phyloP scores from a whole-genome alignment of 2,113 vertebrate genomes.

The Okapia johnstoni region DNA sequence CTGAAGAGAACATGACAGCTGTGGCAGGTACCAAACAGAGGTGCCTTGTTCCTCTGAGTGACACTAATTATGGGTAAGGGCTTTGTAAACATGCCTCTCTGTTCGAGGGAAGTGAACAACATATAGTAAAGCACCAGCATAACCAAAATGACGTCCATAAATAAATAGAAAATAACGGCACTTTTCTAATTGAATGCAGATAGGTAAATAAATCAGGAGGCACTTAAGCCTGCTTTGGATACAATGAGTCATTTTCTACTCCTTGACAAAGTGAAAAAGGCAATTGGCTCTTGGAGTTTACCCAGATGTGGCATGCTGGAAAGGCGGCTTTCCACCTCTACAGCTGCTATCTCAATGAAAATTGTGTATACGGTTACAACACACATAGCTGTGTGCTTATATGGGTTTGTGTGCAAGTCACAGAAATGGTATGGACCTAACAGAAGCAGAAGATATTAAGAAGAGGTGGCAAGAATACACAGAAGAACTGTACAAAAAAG shows the following conservation, averaged over 20 bases:
- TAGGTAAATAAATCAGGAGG: constrained; percentile 74
- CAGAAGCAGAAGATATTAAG: too few species aligned
- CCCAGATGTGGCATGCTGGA: constrained; percentile 12
- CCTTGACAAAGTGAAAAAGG: constrained; percentile 22
- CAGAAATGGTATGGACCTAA: too few species aligned
- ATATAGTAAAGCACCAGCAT: constrained; percentile 50
- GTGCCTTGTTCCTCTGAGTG: constrained; percentile 77
- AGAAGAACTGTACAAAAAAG: too few species aligned
- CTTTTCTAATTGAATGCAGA: constrained; percentile 73
- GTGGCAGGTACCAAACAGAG: constrained; percentile 76
- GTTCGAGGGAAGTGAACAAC: constrained; percentile 68
- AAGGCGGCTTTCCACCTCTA: not conserved
- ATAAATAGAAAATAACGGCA: constrained; percentile 76
- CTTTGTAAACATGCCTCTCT: constrained; percentile 77
- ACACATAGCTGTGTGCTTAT: not conserved
- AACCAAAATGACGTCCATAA: constrained; percentile 72
- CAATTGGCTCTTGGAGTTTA: constrained; percentile 27
- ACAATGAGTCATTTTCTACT: constrained; percentile 65
- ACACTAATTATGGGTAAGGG: constrained; percentile 80
- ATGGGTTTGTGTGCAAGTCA: not conserved
- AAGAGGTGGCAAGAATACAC: too few species aligned
- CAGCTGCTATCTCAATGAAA: not conserved
- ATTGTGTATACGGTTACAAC: not conserved
- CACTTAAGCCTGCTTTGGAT: constrained; percentile 45
- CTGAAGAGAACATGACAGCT: constrained; percentile 73